A percentile compares a stretch with the other conserved stretches of the same genome.
phyloP scores from a whole-genome alignment of 2,113 vertebrate genomes.

The Tursiops truncatus region DNA sequence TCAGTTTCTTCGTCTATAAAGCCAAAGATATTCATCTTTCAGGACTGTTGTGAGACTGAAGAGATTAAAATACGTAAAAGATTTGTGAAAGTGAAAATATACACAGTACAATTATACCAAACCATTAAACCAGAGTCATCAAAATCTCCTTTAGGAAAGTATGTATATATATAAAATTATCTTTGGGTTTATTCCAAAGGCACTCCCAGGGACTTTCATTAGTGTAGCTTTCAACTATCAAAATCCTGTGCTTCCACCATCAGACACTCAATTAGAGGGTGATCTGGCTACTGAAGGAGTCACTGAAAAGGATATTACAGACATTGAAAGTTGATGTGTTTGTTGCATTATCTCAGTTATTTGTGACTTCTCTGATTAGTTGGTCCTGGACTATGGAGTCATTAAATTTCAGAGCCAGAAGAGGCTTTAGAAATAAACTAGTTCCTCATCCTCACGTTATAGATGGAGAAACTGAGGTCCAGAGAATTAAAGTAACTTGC shows the following conservation, averaged over 20 bases:
- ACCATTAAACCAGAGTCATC: not conserved
- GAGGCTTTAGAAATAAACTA: not conserved
- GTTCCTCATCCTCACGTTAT: not conserved
- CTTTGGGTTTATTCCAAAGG: constrained; percentile 6
- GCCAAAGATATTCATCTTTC: not conserved
- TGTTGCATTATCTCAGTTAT: not conserved
- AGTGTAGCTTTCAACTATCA: not conserved
- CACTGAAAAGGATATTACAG: not conserved
- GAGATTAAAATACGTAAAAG: not conserved
- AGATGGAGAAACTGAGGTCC: not conserved
- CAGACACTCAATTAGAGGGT: not conserved
- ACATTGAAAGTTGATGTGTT: not conserved
- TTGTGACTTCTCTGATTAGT: not conserved
- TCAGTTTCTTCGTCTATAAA: not conserved
- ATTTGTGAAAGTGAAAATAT: not conserved
- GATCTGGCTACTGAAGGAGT: not conserved
- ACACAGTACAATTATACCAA: not conserved
- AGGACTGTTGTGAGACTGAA: not conserved
- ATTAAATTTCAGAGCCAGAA: not conserved
- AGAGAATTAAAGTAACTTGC: constrained; percentile 22
- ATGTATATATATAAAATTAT: not conserved
- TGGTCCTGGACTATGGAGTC: not conserved
- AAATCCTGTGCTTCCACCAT: not conserved
- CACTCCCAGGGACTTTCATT: not conserved
- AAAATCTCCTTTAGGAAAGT: not conserved